A percentile compares a stretch with the other conserved stretches of the same genome.
phyloP scores from a whole-genome alignment of 2,888 invertebrate species.

The Alsophila aescularia region DNA sequence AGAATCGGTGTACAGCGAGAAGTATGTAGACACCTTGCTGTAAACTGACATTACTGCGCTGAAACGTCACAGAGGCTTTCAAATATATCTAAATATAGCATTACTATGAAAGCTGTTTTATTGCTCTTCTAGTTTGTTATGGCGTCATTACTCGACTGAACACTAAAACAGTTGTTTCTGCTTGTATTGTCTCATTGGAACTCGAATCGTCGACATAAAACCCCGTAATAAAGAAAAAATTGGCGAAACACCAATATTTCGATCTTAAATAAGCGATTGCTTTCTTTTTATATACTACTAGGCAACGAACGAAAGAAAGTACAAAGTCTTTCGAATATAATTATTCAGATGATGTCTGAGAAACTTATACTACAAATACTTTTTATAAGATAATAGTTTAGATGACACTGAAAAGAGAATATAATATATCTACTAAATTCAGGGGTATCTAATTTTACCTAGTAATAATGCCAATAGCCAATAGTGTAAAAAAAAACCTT shows the following conservation, averaged over 20 bases:
- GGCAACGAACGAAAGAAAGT: neutral
- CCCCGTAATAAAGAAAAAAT: conserved; percentile 11
- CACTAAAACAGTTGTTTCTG: conserved; percentile 18
- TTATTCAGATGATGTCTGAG: neutral
- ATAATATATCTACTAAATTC: too few relatives aligned
- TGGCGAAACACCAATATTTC: conserved; percentile 18
- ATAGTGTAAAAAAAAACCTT: too few relatives aligned
- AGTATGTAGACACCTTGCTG: too few relatives aligned
- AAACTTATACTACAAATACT: too few relatives aligned
- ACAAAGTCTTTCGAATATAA: neutral
- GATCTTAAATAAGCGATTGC: conserved; percentile 12
- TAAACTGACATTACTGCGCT: too few relatives aligned
- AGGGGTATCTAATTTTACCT: too few relatives aligned
- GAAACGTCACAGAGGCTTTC: neutral
- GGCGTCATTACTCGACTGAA: neutral
- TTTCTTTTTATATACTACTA: neutral
- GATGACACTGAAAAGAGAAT: too few relatives aligned
- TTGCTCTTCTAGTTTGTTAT: conserved; percentile 16
- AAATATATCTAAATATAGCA: neutral
- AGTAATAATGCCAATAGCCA: too few relatives aligned
- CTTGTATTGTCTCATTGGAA: conserved; percentile 8
- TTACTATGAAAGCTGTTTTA: neutral
- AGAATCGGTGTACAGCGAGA: too few relatives aligned
- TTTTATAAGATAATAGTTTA: too few relatives aligned
- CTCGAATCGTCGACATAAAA: conserved; percentile 13